Conservation (phyloP, 2,888 invertebrate genomes). For the Eurytoma adleriae region DNA sequence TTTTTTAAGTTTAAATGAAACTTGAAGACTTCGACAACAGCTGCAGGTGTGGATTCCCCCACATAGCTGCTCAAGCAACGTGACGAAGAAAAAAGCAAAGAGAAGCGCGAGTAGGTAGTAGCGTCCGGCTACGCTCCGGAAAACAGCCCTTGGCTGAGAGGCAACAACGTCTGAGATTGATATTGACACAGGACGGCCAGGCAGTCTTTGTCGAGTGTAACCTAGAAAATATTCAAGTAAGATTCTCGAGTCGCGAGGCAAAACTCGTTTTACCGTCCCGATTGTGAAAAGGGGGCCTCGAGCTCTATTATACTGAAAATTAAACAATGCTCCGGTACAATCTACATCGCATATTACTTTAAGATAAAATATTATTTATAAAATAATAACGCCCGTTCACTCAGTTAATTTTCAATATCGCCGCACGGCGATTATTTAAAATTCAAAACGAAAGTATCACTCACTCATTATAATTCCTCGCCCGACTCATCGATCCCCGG, state of each 20-base stretch:
- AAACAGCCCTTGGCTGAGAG: background rate
- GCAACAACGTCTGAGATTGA: conserved; percentile 11
- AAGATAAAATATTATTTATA: no score
- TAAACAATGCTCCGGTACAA: no score
- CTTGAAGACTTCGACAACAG: no score
- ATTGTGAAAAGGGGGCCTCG: no score
- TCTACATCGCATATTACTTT: no score
- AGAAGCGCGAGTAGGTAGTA: background rate
- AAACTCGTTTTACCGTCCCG: no score
- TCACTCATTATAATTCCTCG: background rate
- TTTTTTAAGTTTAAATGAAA: no score
- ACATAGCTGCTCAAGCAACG: background rate
- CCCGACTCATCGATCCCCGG: background rate
- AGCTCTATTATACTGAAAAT: no score
- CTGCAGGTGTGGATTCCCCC: no score
- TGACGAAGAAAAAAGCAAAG: background rate
- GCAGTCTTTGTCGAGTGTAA: background rate
- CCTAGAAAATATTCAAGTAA: conserved; percentile 1
- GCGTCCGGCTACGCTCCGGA: conserved; percentile 1
- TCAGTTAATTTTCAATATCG: background rate
- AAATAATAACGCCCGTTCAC: no score
- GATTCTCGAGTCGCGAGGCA: background rate
- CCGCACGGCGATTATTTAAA: background rate
- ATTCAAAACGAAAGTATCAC: background rate
- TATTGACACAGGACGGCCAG: conserved; percentile 27